Base-by-base conservation (phyloP, 2,888 invertebrate species). In the Caenorhabditis drosophilae region DNA sequence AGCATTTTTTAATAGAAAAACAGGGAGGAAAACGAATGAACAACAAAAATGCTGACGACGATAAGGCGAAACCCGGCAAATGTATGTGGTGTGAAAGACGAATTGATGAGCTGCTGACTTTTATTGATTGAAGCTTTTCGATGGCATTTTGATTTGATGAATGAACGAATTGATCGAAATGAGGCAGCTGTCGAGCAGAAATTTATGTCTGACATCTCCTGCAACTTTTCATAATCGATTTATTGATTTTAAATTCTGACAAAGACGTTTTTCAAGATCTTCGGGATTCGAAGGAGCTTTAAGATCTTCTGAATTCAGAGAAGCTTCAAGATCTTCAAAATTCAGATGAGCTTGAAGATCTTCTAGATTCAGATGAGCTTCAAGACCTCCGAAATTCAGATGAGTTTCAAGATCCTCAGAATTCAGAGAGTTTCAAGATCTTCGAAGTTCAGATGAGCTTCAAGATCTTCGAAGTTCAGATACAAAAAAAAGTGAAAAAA, bases 121-220 rank as follows among this genome's bases (percentile, higher is more conserved):
- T 27, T 26, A 52, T 16, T 47, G 48, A 4, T 42, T 25, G 4
- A 42, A 15, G 42, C 34, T 23, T 22, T 11, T 20, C 34, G 31
- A 15, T 38, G 25, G 40, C 62, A 62, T 56, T 62, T 62, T 2
- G 62, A 44, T 31, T 62, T 62, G 44, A 62, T 25, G 45, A 58
- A 71, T 2, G 67, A 64, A 1, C 69, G 60, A 15, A 72, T 56
- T 2, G 72, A 68, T 3, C 72, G 72, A 51, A 68, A 66, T 22
- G 69, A 69, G 12, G 62, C 69, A 2, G 60, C 47, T 2, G 69
- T 60, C 15, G 58, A 56, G 53, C 72, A 73, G 50, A 67, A 73
- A 44, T 73, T 73, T n/a, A 62, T 41, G 46, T 73, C 67, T 2
- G 66, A 60, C 56, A 58, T 66, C 16, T 59, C 56, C 66, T 66